Base-by-base conservation (phyloP, 2,888 invertebrate species). In the Polylopha cassiicola region DNA sequence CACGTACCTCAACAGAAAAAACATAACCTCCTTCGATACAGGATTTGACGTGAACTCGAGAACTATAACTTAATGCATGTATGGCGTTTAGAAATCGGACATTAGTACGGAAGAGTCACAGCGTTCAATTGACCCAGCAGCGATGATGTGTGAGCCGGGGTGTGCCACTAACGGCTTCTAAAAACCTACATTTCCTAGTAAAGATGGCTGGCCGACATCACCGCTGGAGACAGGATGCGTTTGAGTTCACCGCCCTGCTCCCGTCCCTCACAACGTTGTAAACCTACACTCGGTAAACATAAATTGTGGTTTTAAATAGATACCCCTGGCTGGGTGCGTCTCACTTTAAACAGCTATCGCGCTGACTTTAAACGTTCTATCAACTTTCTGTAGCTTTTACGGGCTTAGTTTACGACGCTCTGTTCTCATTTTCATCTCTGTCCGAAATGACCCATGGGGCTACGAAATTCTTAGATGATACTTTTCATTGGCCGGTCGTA, bases 151-250 rank as follows among this genome's bases (percentile, higher is more conserved):
- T 58, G 61, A 61, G 63, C 61, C 62, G 62, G 68, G 67, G 59
- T 66, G 76, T 70, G 70, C 74, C 60, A 70, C 68, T 78, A 73
- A 75, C 73, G 70, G 65, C 69, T 73, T 73, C 76, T 80, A 65
- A 77, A 79, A 81, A 78, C 80, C 73, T 62, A 75, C 76, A 77
- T 81, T 78, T 71, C 81, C 81, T 69, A 73, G 74, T 77, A 74
- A 55, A 79, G 75, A 67, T 64, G 60, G 59, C 55, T 70, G 73
- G 65, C 74, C 74, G 67, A 77, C 74, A 74, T 76, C 65, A 55
- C 68, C 60, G 56, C 58, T 53, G 67, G 71, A 73, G 72, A 77
- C 82, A 80, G 84, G 82, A 84, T 82, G 74, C 71, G 57, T 59
- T 53, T 59, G 64, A 71, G 79, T 76, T 73, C 75, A 77, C 61